Evolutionary conservation across 2,888 invertebrate genomes (phyloP).

Genomic region (Rhaphigaster nebulosa): DNA sequence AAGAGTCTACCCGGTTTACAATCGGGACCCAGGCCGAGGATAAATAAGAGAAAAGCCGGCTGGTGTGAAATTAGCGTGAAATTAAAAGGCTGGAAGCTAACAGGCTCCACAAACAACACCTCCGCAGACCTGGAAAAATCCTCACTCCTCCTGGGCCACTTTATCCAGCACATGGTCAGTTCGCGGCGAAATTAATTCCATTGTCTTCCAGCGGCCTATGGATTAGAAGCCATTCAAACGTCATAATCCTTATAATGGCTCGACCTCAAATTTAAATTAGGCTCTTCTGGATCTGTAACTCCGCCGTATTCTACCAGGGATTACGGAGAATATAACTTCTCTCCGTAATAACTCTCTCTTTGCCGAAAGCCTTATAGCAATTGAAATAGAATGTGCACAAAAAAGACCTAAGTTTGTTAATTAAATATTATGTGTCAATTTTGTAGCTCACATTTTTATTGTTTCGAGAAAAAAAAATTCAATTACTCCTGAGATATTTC

Average conservation of each 20-base stretch:
- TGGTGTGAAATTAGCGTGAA: constrained; percentile 56
- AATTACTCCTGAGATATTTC: too few relatives aligned
- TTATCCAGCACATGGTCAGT: background rate
- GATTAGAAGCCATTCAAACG: constrained; percentile 13
- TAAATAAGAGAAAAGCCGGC: constrained; percentile 29
- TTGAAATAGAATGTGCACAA: background rate
- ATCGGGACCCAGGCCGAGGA: background rate
- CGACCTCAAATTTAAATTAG: constrained; percentile 17
- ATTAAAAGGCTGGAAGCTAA: constrained; percentile 45
- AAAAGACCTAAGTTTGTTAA: too few relatives aligned
- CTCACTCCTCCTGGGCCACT: background rate
- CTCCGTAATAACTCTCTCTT: background rate
- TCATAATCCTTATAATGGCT: background rate
- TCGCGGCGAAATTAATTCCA: constrained; percentile 30
- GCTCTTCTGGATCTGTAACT: constrained; percentile 5
- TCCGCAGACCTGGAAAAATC: constrained; percentile 23
- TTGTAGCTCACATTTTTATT: too few relatives aligned
- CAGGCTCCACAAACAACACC: constrained; percentile 46
- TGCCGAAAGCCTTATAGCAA: background rate
- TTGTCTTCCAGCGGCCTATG: constrained; percentile 6
- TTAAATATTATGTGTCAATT: too few relatives aligned
- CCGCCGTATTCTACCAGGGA: background rate
- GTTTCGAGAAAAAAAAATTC: too few relatives aligned
- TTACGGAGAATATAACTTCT: background rate
- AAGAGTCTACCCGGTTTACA: background rate